Base-by-base conservation (phyloP, 2,113 vertebrate genomes). In the Rafetus swinhoei region DNA sequence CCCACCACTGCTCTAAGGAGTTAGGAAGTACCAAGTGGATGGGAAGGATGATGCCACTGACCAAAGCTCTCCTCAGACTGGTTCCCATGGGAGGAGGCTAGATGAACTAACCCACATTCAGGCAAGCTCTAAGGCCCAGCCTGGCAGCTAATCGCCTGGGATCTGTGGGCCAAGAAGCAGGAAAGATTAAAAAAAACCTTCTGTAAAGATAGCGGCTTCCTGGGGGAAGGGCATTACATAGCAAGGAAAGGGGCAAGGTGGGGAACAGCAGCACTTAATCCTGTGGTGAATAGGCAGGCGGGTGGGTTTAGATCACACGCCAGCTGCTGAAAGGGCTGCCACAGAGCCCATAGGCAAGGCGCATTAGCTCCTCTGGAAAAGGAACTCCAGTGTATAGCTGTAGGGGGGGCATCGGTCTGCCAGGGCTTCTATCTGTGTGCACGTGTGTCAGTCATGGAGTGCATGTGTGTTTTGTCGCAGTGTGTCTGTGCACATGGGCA, bases 1-100 rank as follows among this genome's bases (percentile, higher is more conserved):
- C 45, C 45, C 45, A 45, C 45, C 45, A 39, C 39, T 39, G 39
- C 53, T 53, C 9, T 77, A 6, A 94, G 97, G 97, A 98, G 98
- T 45, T 98, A 98, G 93, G 95, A 97, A 94, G 90, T 96, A 97
- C 97, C 97, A 97, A 98, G 97, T 98, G 96, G 97, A 96, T 96
- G 91, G 88, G 93, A 97, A 97, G 95, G 97, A 95, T 54, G 9
- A 83, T 97, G 96, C 89, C 96, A 96, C 97, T 98, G 97, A 98
- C 95, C 59, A 85, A 93, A 92, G 88, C 93, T 92, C 93, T 94
- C 95, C 89, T 15, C 84, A 94, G 93, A 96, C 85, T 93, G 93
- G 96, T 98, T 98, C 97, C 98, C 97, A 97, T 97, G 96, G 21
- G 92, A n/a, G 15, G 65, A 4, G 93, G 86, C 54, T 81, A 74